Evolutionary conservation across 2,888 invertebrate genomes (phyloP).

Genomic region (Habroteleia sp.): DNA sequence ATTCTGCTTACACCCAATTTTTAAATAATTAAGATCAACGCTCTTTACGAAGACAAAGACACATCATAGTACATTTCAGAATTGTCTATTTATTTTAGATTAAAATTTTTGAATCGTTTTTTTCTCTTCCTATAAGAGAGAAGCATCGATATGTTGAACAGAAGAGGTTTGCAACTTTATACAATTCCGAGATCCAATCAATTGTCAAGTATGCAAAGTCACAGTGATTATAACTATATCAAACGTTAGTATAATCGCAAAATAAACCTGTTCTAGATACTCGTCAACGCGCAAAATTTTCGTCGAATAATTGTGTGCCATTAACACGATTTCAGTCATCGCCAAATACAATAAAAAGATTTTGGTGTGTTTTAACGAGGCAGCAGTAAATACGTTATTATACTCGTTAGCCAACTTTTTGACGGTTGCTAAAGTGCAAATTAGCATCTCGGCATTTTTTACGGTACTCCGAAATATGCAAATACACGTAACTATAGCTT

Average conservation of each 20-base stretch:
- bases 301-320: slow-evolving; percentile 25
- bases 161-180: slow-evolving; percentile 2
- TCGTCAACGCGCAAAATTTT: slow-evolving; percentile 36
- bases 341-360: slow-evolving; percentile 34
- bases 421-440: slow-evolving; percentile 61
- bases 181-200: not conserved
- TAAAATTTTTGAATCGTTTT: too few species aligned
- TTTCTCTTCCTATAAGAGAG: too few species aligned
- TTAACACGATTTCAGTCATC: slow-evolving; percentile 24
- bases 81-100: too few species aligned
- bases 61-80: too few species aligned
- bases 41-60: too few species aligned
- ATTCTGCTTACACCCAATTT: too few species aligned
- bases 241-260: not conserved
- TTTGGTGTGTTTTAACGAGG: slow-evolving; percentile 52
- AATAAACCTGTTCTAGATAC: slow-evolving; percentile 36
- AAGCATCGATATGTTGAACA: too few species aligned
- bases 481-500: slow-evolving; percentile 60
- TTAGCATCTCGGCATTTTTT: slow-evolving; percentile 56
- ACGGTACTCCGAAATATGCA: slow-evolving; percentile 56
- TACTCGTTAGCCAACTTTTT: slow-evolving; percentile 57
- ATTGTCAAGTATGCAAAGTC: slow-evolving; percentile 23
- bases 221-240: slow-evolving; percentile 9
- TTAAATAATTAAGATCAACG: too few species aligned
- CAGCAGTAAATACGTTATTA: slow-evolving; percentile 60